Evolutionary conservation across 1,140 invertebrate species (phyloP), one percentile per base, ranked within the genome.

Genomic region (Colletes gigas): DNA sequence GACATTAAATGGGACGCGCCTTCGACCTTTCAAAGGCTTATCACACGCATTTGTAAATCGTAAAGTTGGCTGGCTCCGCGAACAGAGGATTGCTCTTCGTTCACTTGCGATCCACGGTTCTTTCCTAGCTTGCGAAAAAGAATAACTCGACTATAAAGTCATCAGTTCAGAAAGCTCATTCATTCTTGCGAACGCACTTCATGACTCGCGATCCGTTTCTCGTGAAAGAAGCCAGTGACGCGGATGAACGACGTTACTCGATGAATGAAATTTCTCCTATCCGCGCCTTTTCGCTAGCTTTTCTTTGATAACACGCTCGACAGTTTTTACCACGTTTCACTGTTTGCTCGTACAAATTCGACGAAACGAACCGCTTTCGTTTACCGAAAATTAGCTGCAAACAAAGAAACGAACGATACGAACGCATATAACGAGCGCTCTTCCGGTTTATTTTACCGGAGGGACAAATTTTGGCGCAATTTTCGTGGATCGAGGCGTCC

Each of bases 61-160:
- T 3, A 19, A 50, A 30, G 30, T 68, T 67, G 30, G 12, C 21
- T 15, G 52, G 8, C 5, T 55, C 57, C 19, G 0, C 8, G 12
- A 50, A 41, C 39, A 41, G 15, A 2, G 39, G 14, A 55, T 47
- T 47, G 3, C 1, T 63, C 15, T 3, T 12, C 4, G 44, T 74
- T 30, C 62, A 14, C 55, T n/a, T n/a, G 1, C 9, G 59, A 65
- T n/a, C 0, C 39, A 19, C 10, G 19, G 17, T 44, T 60, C 19
- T n/a, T n/a, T 3, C 4, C 15, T 47, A n/a, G n/a, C 6, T 4
- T 10, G 47, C 0, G 10, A 30, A 39, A 55, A 55, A 63, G 69
- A 41, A 54, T 55, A 72, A 47, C 50, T 72, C 30, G 59, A 4
- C 4, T 30, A 72, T 47, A 63, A 78, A 78, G 69, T 78, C 68